phyloP scores from a whole-genome alignment of 2,113 vertebrate species.

The Nibea coibor region DNA sequence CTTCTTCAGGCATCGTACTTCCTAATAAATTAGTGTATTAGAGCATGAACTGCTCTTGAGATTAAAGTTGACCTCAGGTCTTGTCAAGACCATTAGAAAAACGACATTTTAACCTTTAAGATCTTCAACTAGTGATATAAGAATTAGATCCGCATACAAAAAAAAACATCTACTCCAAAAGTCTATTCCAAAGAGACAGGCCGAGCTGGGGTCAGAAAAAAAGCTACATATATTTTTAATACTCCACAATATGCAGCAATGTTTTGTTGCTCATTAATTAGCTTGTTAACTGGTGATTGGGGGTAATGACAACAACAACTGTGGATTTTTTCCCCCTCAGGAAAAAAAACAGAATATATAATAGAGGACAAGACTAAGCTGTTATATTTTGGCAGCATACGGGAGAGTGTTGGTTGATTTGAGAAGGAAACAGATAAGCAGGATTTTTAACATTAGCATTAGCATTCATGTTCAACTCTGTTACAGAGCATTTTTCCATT shows the following conservation, averaged over 20 bases:
- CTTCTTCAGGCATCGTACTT: slow-evolving; percentile 19
- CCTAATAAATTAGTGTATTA: slow-evolving; percentile 35
- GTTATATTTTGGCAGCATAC: slow-evolving; percentile 7
- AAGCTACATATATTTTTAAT: background rate
- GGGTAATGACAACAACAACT: slow-evolving; percentile 1
- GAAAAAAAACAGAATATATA: slow-evolving; percentile 27
- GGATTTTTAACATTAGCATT: slow-evolving; percentile 20
- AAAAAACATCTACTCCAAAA: background rate
- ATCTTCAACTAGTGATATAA: slow-evolving; percentile 7
- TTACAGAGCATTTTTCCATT: slow-evolving; percentile 34
- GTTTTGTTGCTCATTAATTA: slow-evolving; percentile 11
- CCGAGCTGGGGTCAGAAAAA: background rate
- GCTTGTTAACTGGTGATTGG: slow-evolving; percentile 24
- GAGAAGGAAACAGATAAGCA: background rate
- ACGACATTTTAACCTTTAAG: slow-evolving; percentile 52
- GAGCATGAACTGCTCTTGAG: slow-evolving; percentile 21
- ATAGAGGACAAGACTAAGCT: slow-evolving; percentile 8
- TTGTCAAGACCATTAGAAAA: slow-evolving; percentile 44
- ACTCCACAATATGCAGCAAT: background rate
- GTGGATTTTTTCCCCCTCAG: background rate
- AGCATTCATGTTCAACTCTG: slow-evolving; percentile 33
- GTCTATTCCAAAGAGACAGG: no score
- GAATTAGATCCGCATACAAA: background rate
- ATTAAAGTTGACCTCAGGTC: slow-evolving; percentile 39
- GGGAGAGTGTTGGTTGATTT: background rate